These are phyloP conservation scores for Phenganax marumi DNA, from an alignment of 92 coral and sea anemone genomes.

Conservation along the genomic window DNA sequence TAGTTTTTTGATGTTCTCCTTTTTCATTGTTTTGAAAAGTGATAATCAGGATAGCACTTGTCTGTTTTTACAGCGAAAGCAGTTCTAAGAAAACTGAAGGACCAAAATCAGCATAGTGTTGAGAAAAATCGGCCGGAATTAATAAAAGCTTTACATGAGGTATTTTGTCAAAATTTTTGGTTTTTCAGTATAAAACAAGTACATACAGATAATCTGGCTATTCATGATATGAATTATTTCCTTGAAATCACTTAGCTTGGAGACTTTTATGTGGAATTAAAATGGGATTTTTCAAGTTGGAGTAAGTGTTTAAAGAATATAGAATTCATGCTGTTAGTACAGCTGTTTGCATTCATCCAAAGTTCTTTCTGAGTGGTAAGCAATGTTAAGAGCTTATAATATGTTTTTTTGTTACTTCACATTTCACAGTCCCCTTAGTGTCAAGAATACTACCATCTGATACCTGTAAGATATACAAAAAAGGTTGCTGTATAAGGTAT, in stretches of 20 bases:
- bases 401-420: slow-evolving; percentile 6
- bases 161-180: neutral
- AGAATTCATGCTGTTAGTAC: neutral
- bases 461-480: slow-evolving; percentile 91
- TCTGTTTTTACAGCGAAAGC: slow-evolving; percentile 59
- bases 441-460: slow-evolving; percentile 96
- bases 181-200: neutral
- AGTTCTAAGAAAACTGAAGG: slow-evolving; percentile 82
- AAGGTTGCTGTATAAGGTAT: slow-evolving; percentile 92
- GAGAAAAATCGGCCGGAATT: slow-evolving; percentile 81
- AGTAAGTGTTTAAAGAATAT: slow-evolving; percentile 57
- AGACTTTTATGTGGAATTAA: slow-evolving; percentile 93
- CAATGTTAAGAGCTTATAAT: neutral
- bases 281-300: slow-evolving; percentile 99
- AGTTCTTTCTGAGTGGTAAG: too few species aligned
- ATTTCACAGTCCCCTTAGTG: slow-evolving; percentile 72
- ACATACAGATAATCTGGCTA: neutral
- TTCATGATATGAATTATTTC: neutral
- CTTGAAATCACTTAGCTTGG: slow-evolving; percentile 67
- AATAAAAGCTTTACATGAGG: slow-evolving; percentile 79
- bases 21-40: neutral
- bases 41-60: neutral
- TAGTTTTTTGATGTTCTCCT: neutral
- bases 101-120: slow-evolving; percentile 76
- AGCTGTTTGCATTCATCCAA: too few species aligned